phyloP scores from a whole-genome alignment of 1,140 invertebrate genomes.

The Paraescarpia echinospica region DNA sequence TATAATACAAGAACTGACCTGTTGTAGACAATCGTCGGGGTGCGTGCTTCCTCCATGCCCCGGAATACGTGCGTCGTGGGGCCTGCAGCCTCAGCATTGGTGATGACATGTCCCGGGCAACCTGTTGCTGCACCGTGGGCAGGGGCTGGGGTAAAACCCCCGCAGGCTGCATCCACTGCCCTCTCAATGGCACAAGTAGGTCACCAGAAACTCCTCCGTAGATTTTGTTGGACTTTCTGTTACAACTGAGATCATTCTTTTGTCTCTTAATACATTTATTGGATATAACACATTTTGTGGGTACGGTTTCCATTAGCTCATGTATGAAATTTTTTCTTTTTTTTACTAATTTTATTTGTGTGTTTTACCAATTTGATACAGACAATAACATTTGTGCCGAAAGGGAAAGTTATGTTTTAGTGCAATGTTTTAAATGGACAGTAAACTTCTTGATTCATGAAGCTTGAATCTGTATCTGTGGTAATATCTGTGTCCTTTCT shows the following conservation, averaged over 20 bases:
- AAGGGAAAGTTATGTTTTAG: no score
- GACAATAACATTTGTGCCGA: no score
- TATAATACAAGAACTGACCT: no score
- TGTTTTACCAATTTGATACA: no score
- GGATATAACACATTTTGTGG: no score
- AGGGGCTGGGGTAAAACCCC: conserved; percentile 75
- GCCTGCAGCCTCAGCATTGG: conserved; percentile 65
- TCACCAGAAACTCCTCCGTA: not conserved
- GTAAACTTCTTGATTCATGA: no score
- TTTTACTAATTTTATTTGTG: no score
- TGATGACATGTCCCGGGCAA: conserved; percentile 70
- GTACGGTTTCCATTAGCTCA: no score
- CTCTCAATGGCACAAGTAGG: conserved; percentile 59
- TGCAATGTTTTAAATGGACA: no score
- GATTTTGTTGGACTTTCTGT: not conserved
- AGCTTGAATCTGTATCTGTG: not conserved
- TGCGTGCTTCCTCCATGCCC: conserved; percentile 72
- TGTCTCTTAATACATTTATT: no score
- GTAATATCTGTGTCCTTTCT: not conserved
- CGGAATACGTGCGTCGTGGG: conserved; percentile 53
- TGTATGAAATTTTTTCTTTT: no score
- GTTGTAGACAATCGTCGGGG: conserved; percentile 75
- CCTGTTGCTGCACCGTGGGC: conserved; percentile 85
- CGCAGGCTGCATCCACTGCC: conserved; percentile 76
- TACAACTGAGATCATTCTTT: no score